These are phyloP conservation scores for Sphinx pinastri DNA, from an alignment of 2,888 invertebrate species.

Conservation along the genomic window DNA sequence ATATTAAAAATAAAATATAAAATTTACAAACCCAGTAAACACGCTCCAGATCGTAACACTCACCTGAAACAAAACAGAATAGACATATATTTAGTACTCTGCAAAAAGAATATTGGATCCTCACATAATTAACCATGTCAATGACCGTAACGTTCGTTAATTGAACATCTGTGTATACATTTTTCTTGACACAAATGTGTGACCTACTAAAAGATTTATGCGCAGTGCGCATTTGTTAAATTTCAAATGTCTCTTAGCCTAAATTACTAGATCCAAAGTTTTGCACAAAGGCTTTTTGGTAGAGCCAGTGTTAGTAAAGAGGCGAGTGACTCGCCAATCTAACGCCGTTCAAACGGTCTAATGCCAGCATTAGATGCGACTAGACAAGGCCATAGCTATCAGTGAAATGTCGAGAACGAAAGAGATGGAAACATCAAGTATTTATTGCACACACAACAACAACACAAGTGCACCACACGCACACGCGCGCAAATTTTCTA, in stretches of 20 bases:
- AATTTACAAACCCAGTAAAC: constrained; percentile 39
- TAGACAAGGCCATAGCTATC: constrained; percentile 84
- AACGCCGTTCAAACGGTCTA: constrained; percentile 69
- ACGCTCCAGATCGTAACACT: constrained; percentile 48
- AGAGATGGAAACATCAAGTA: constrained; percentile 80
- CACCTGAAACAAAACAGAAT: constrained; percentile 69
- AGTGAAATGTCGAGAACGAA: constrained; percentile 83
- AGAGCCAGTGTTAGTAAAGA: constrained; percentile 36
- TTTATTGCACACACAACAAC: constrained; percentile 80
- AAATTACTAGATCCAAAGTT: constrained; percentile 22
- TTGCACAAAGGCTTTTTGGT: constrained; percentile 26
- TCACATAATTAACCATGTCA: constrained; percentile 51
- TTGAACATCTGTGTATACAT: constrained; percentile 64
- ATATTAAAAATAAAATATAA: constrained; percentile 20
- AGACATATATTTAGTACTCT: constrained; percentile 41
- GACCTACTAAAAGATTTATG: constrained; percentile 55
- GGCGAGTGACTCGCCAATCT: constrained; percentile 59
- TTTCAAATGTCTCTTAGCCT: not conserved
- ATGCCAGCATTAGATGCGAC: constrained; percentile 83
- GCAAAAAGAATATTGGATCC: constrained; percentile 46
- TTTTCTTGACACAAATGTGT: constrained; percentile 48
- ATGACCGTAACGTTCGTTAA: constrained; percentile 57
- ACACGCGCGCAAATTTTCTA: constrained; percentile 74
- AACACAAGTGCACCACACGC: constrained; percentile 76
- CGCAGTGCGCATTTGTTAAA: constrained; percentile 30